Conservation (phyloP, 2,888 invertebrate species). For the Cephus rjabovi region DNA sequence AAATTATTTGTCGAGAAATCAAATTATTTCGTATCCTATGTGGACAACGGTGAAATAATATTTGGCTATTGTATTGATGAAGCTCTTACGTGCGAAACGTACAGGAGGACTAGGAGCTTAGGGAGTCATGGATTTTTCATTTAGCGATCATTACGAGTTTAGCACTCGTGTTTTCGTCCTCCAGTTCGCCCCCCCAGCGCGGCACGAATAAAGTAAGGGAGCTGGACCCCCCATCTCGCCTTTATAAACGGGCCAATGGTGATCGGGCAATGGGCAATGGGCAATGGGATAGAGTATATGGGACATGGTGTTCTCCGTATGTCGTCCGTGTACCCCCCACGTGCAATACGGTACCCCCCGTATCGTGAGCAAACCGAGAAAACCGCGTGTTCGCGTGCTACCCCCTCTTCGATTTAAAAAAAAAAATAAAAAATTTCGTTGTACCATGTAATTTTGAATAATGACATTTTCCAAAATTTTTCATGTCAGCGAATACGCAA, state of each 20-base stretch:
- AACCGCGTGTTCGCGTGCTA: conserved; percentile 28
- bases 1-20: background rate
- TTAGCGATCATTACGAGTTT: conserved; percentile 61
- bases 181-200: conserved; percentile 49
- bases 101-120: background rate
- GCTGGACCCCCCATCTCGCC: conserved; percentile 62
- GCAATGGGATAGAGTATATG: conserved; percentile 50
- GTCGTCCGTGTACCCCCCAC: conserved; percentile 58
- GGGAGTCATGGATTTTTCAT: conserved; percentile 28
- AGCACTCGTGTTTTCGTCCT: conserved; percentile 58
- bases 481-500: background rate
- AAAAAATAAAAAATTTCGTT: too few species aligned
- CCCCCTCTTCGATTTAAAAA: background rate
- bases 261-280: conserved; percentile 38
- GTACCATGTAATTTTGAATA: background rate
- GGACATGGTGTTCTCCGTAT: conserved; percentile 57
- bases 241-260: conserved; percentile 60
- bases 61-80: background rate
- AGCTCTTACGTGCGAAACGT: background rate
- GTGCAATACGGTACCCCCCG: conserved; percentile 48
- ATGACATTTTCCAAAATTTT: background rate
- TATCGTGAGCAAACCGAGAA: conserved; percentile 41
- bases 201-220: conserved; percentile 47
- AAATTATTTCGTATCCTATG: background rate
- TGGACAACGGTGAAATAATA: background rate